Base-by-base conservation (phyloP, 2,113 vertebrate species). In the Condylura cristata region DNA sequence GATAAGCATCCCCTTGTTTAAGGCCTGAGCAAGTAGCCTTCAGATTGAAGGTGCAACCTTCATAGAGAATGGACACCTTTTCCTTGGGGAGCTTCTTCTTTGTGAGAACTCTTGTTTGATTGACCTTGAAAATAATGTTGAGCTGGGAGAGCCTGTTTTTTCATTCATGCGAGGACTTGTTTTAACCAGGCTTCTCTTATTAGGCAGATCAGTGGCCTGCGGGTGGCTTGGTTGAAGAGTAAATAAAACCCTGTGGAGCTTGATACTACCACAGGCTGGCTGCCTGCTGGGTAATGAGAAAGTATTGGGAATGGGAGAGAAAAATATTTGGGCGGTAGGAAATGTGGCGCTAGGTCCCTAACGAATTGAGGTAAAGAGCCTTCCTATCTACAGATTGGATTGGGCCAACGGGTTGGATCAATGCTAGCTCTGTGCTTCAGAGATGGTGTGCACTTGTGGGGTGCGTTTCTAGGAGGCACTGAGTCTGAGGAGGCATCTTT, bases 161-260 rank as follows among this genome's bases (percentile, higher is more conserved):
- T 12, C 71, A n/a, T 51, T 88, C 96, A 9, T 74, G 97, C 26
- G 6, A 53, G 28, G 89, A 94, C 95, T 90, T 92, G 96, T 84
- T 95, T 74, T 16, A 74, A 56, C 30, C 34, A 34, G 4, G 48
- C 72, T 96, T 85, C 65, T 26, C 44, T 86, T 72, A 20, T 82
- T 46, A 53, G 83, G 84, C 61, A 83, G 46, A 34, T 61, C 79
- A 61, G n/a, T n/a, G 44, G 81, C 93, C 92, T 83, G 74, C 1
- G 44, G 76, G 74, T 46, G 44, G 82, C 83, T 74, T 46, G 8
- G 44, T 3, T 18, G 22, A 2, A 30, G 80, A 86, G n/a, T 86
- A 84, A 87, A 76, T 48, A 80, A 37, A 76, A 61, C 34, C 63
- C 65, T 53, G 4, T 70, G 60, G 74, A 65, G 44, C 78, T 66